Conservation (phyloP, 2,113 vertebrate species). For the Calidris pygmaea region DNA sequence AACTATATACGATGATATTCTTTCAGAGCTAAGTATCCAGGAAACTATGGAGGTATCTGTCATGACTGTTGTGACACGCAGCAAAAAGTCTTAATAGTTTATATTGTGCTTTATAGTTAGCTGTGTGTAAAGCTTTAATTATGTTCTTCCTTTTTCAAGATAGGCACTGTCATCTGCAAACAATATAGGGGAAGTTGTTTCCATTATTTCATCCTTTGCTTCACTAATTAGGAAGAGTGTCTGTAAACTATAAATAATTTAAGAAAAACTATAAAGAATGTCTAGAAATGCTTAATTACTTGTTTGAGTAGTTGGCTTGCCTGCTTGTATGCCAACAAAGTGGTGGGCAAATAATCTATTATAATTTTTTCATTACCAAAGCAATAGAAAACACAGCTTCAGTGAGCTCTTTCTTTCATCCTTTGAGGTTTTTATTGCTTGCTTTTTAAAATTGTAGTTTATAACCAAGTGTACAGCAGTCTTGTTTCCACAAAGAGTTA, state of each 20-base stretch:
- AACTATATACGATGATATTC: rapidly evolving
- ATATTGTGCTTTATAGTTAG: background rate
- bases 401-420: background rate
- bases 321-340: background rate
- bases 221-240: background rate
- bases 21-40: background rate
- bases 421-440: background rate
- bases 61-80: background rate
- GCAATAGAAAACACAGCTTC: background rate
- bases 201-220: background rate
- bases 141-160: background rate
- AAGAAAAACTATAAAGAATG: background rate
- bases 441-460: background rate
- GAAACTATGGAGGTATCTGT: background rate
- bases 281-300: constrained; percentile 1
- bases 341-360: background rate
- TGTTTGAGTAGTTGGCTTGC: background rate
- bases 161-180: background rate
- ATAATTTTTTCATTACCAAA: background rate
- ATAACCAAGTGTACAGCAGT: background rate
- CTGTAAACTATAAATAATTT: background rate
- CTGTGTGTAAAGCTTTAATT: background rate
- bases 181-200: background rate
- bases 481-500: background rate
- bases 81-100: background rate